Conservation (phyloP, 2,888 invertebrate genomes). For the Dryobota labecula region DNA sequence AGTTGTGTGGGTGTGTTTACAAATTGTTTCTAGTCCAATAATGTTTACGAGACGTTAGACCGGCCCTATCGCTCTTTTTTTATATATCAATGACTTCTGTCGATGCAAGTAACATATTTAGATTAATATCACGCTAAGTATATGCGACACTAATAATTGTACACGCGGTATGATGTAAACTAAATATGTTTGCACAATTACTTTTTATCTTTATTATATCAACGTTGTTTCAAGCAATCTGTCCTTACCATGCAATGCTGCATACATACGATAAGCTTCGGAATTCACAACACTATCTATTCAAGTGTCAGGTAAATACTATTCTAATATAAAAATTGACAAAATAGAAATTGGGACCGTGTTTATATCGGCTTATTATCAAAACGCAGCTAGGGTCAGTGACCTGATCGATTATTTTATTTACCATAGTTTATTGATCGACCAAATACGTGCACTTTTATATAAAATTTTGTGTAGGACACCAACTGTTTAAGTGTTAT, state of each 20-base stretch:
- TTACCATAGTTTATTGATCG: conserved; percentile 31
- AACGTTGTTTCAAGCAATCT: conserved; percentile 4
- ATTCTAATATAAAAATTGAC: conserved; percentile 58
- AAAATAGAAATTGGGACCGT: conserved; percentile 44
- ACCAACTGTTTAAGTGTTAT: conserved; percentile 20
- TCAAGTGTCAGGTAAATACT: conserved; percentile 64
- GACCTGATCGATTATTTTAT: conserved; percentile 18
- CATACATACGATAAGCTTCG: conserved; percentile 46
- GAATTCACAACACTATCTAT: conserved; percentile 65
- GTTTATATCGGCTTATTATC: conserved; percentile 33
- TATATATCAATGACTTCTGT: too few species aligned
- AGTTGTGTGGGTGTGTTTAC: too few species aligned
- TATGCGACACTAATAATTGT: conserved; percentile 3
- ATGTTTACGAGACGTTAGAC: too few species aligned
- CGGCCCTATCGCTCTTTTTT: too few species aligned
- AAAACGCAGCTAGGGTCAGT: conserved; percentile 42
- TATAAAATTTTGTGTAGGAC: conserved; percentile 57
- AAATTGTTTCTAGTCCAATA: too few species aligned
- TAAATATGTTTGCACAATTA: neutral
- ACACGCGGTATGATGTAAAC: conserved; percentile 1
- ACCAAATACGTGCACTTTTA: conserved; percentile 50
- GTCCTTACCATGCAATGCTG: conserved; percentile 39
- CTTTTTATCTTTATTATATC: neutral
- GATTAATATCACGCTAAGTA: conserved; percentile 4
- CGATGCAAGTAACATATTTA: conserved; percentile 4